phyloP scores from a whole-genome alignment of 2,113 vertebrate genomes.

The Lycaon pictus region DNA sequence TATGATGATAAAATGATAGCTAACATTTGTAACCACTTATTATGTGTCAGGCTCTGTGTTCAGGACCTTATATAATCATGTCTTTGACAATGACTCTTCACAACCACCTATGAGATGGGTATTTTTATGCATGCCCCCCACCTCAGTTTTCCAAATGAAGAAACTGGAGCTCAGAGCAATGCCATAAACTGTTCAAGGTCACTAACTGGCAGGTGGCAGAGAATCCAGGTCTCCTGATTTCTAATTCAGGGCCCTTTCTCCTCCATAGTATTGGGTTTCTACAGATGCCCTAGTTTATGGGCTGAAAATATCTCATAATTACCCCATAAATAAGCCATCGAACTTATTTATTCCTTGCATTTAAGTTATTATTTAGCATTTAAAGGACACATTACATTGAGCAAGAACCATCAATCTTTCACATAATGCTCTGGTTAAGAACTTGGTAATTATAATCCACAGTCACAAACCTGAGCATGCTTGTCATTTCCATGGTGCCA shows the following conservation, averaged over 20 bases:
- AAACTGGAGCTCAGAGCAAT: slow-evolving; percentile 30
- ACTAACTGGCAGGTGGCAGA: slow-evolving; percentile 32
- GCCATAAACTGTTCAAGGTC: slow-evolving; percentile 47
- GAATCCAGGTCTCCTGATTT: slow-evolving; percentile 56
- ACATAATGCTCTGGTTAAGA: slow-evolving; percentile 75
- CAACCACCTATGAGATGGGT: neutral
- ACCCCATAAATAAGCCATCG: slow-evolving; percentile 79
- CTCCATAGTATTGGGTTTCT: slow-evolving; percentile 28
- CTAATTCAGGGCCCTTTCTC: slow-evolving; percentile 54
- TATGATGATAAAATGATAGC: slow-evolving; percentile 1
- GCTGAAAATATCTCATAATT: slow-evolving; percentile 82
- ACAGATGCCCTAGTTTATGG: slow-evolving; percentile 76
- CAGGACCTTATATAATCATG: neutral
- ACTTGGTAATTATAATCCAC: slow-evolving; percentile 79
- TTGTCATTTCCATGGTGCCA: slow-evolving; percentile 67
- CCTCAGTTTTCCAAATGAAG: slow-evolving; percentile 44
- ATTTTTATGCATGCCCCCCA: neutral
- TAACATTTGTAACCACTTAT: slow-evolving; percentile 22
- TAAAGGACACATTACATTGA: slow-evolving; percentile 78
- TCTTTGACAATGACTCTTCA: neutral
- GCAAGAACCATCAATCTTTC: slow-evolving; percentile 75
- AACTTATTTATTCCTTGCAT: slow-evolving; percentile 82
- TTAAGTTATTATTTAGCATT: slow-evolving; percentile 83
- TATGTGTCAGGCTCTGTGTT: neutral
- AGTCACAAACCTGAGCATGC: slow-evolving; percentile 66